Base-by-base conservation (phyloP, 1,140 invertebrate species). In the Choristoneura fumiferana region DNA sequence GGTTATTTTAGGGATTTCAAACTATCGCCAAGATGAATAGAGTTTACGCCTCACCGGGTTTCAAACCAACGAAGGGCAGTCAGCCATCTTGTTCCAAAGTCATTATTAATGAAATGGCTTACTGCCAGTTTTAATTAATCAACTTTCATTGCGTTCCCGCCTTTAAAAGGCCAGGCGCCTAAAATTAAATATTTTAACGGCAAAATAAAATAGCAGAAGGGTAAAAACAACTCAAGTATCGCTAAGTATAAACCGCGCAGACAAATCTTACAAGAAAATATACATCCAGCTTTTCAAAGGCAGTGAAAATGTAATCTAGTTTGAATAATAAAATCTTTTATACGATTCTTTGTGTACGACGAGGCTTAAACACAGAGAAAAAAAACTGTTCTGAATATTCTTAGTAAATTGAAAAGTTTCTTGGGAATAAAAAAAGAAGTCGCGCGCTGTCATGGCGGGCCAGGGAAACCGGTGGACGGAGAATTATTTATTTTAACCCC, bases 101-200 rank as follows among this genome's bases (percentile, higher is more conserved):
- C 22, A 29, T 29, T 29, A 29, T 40, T 17, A 40, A 40, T 8
- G 15, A 17, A 40, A 39, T 39, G 37, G 39, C 39, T 17, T 17
- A 40, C 39, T 40, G 39, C 14, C 39, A 9, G 5, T 40, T 40
- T 40, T 40, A 40, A 40, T 40, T 40, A 40, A 40, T 40, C 39
- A 18, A 40, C 14, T 17, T 40, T 40, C 5, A 40, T 40, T 40
- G 15, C 15, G 6, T 9, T 13, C 15, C 13, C 15, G 12, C 1
- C 37, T 6, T 15, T 40, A 40, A 40, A 14, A 9, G 13, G 5
- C 14, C 1, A 15, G 15, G 13, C 37, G 37, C 12, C 12, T 40
- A 15, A 40, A 40, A 40, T 40, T 15, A 40, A 40, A 40, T 15
- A 40, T 17, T 15, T 40, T 40, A 40, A 40, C 5, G 13, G 13